Conservation (phyloP, 2,797 vertebrate genomes). For the Lophius americanus region DNA sequence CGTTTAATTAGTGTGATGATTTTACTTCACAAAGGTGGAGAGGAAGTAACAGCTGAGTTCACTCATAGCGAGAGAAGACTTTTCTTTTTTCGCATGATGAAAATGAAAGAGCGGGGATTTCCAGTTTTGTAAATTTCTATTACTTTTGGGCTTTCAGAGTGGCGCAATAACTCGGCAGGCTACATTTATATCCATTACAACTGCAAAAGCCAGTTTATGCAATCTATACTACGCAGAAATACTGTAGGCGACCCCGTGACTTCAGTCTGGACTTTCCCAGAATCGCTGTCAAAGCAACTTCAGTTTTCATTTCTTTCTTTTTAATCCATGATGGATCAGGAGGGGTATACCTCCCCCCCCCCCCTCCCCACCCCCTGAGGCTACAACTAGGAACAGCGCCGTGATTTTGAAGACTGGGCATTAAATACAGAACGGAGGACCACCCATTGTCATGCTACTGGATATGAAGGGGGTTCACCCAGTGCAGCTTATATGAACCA, state of each 20-base stretch:
- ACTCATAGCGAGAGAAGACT: neutral
- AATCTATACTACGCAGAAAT: conserved; percentile 9
- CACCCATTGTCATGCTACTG: conserved; percentile 49
- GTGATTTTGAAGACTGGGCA: conserved; percentile 22
- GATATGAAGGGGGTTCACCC: conserved; percentile 24
- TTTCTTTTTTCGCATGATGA: conserved; percentile 2
- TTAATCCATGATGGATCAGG: conserved; percentile 48
- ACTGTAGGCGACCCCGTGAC: conserved; percentile 8
- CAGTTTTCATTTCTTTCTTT: conserved; percentile 38
- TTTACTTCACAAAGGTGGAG: neutral
- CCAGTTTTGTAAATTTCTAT: conserved; percentile 37
- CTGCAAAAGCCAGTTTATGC: conserved; percentile 24
- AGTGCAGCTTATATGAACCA: conserved; percentile 27
- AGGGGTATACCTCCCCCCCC: conserved; percentile 6
- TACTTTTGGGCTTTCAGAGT: conserved; percentile 18
- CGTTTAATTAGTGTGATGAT: neutral
- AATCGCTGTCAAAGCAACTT: conserved; percentile 34
- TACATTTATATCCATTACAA: conserved; percentile 25
- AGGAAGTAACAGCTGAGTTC: neutral
- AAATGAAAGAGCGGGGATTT: conserved; percentile 38
- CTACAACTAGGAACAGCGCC: conserved; percentile 16
- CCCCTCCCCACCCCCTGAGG: conserved; percentile 34
- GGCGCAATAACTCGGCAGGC: conserved; percentile 23
- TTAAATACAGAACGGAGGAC: conserved; percentile 37
- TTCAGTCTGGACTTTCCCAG: conserved; percentile 55